These are phyloP conservation scores for Mamestra configurata DNA, from an alignment of 1,140 invertebrate genomes.

Conservation along the genomic window DNA sequence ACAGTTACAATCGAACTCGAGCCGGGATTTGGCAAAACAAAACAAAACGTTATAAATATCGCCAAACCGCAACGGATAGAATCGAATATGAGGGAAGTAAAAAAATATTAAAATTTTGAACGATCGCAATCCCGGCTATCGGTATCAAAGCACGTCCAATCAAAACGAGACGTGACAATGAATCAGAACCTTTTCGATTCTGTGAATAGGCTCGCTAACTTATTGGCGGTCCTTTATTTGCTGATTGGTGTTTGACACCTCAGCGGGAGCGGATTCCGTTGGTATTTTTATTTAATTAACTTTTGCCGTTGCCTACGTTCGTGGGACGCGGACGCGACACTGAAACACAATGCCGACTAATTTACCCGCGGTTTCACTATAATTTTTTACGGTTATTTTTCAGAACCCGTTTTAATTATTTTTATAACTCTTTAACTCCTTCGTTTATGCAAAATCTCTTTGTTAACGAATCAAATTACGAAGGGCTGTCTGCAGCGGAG, in stretches of 20 bases:
- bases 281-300: slow-evolving; percentile 87
- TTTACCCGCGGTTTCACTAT: slow-evolving; percentile 73
- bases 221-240: slow-evolving; percentile 85
- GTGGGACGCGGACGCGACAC: slow-evolving; percentile 54
- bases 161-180: slow-evolving; percentile 86
- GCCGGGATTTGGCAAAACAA: slow-evolving; percentile 69
- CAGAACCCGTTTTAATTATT: slow-evolving; percentile 59
- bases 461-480: slow-evolving; percentile 44
- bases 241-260: slow-evolving; percentile 84
- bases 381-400: slow-evolving; percentile 59
- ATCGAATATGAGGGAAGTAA: slow-evolving; percentile 82
- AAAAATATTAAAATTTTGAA: slow-evolving; percentile 86
- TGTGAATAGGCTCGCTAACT: slow-evolving; percentile 82
- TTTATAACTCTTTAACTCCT: slow-evolving; percentile 48
- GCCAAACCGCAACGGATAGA: slow-evolving; percentile 79
- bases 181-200: slow-evolving; percentile 84
- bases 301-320: slow-evolving; percentile 72
- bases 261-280: slow-evolving; percentile 71
- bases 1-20: slow-evolving; percentile 69
- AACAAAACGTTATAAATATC: slow-evolving; percentile 82
- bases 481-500: slow-evolving; percentile 18
- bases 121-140: slow-evolving; percentile 83
- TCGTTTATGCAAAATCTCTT: slow-evolving; percentile 53
- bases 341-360: slow-evolving; percentile 79
- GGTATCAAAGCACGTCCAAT: slow-evolving; percentile 87